Base-by-base conservation (phyloP, 1,140 invertebrate genomes). In the Pseudachorutes palmiensis region DNA sequence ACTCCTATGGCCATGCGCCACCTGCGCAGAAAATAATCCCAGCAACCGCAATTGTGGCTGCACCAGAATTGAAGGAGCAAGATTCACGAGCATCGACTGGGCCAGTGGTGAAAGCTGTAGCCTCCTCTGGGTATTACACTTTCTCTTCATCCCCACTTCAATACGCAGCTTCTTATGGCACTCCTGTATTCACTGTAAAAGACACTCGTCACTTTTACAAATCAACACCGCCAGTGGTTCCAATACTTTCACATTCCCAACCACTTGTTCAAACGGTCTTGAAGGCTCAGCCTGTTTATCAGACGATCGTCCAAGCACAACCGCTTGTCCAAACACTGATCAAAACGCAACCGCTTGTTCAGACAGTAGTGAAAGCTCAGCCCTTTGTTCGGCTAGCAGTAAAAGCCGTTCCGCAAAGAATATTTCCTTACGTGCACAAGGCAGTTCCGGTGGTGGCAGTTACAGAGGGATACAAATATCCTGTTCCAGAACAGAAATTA, bases 1-100 rank as follows among this genome's bases (percentile, higher is more conserved):
- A 74, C 60, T 67, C 72, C 14, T 69, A 71, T 32, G 65, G 70
- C 32, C 59, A 62, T 64, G 16, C 36, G 1, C 51, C 12, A 3
- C 59, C 64, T 63, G 16, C 32, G 2, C 36, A 41, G 19, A 41
- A 41, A 41, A 9, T 41, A 41, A 9, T 41, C 19, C 5, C 36
- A 5, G 5, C 36, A 19, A 19, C 36, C 36, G 5, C 36, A 9
- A 5, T 19, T 41, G 5, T 41, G 36, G 36, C 19, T 19, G 5
- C 36, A 41, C n/a, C 61, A 48, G 32, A 30, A 33, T 41, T 33
- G 24, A 49, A 55, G 5, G 45, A 62, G 9, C 49, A 62, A 63
- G 66, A 36, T 31, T 22, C 31, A 1, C 2, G 14, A 2, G 60
- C 66, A 31, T 22, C 45, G 2, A 29, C 59, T 2, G 28, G 26